A percentile compares a stretch with the other conserved stretches of the same genome.
phyloP scores from a whole-genome alignment of 1,140 invertebrate species.

The Dreissena rostriformis region DNA sequence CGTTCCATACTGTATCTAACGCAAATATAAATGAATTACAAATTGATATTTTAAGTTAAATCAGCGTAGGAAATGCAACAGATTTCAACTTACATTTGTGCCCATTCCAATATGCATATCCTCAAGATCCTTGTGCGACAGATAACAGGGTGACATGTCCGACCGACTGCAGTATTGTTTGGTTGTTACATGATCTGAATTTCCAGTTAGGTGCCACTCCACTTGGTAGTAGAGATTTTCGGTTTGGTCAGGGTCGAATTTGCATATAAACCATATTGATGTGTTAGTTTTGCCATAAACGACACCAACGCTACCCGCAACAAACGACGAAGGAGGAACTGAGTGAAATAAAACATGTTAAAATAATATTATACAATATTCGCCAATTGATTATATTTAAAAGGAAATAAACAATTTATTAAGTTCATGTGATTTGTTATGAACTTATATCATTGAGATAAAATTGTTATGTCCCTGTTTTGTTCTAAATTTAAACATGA shows the following conservation, averaged over 20 bases:
- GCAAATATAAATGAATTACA: too few relatives aligned
- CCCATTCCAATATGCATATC: conserved; percentile 10
- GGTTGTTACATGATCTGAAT: not conserved
- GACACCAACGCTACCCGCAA: not conserved
- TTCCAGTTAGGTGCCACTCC: not conserved
- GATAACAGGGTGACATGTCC: not conserved
- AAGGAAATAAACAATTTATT: not conserved
- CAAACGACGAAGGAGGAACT: conserved; percentile 13
- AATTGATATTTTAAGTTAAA: too few relatives aligned
- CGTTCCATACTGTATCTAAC: too few relatives aligned
- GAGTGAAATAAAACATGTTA: not conserved
- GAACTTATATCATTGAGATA: not conserved
- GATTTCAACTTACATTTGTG: conserved; percentile 11
- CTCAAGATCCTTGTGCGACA: conserved; percentile 15
- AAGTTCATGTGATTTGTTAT: not conserved
- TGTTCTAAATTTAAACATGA: too few relatives aligned
- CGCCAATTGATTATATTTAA: not conserved
- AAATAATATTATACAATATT: not conserved
- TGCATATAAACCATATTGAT: conserved; percentile 1
- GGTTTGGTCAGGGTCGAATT: conserved; percentile 1
- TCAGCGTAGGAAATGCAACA: too few relatives aligned
- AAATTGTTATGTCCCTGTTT: not conserved
- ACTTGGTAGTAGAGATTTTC: conserved; percentile 29
- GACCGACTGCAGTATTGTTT: conserved; percentile 10
- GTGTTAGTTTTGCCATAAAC: not conserved